Conservation (phyloP, 2,888 invertebrate species). For the Euspilapteryx auroguttella region DNA sequence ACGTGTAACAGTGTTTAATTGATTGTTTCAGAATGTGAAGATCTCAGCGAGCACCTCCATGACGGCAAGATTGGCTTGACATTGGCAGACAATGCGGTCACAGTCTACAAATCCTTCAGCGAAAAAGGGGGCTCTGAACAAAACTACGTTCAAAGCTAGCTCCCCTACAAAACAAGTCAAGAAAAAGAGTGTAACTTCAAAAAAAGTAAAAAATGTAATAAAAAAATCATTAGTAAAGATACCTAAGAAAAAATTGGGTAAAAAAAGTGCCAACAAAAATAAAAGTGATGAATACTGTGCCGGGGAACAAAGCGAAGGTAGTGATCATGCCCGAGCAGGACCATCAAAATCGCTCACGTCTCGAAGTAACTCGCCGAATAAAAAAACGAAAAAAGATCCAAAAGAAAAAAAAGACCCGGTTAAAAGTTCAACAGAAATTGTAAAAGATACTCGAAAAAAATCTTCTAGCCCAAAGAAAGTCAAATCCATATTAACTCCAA, state of each 20-base stretch:
- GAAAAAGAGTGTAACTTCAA: conserved; percentile 27
- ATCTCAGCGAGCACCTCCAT: conserved; percentile 28
- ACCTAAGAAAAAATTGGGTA: conserved; percentile 23
- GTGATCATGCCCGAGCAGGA: conserved; percentile 21
- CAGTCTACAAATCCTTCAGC: conserved; percentile 44
- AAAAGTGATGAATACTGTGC: conserved; percentile 20
- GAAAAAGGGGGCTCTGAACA: conserved; percentile 43
- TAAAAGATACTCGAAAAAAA: conserved; percentile 7
- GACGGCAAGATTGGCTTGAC: conserved; percentile 30
- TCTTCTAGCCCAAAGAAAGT: conserved; percentile 5
- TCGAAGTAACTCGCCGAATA: conserved; percentile 26
- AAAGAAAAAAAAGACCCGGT: conserved; percentile 38
- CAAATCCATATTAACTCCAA: conserved; percentile 6
- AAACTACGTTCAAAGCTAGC: conserved; percentile 29
- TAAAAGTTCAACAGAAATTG: conserved; percentile 17
- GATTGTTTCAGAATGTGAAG: conserved; percentile 51
- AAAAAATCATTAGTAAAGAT: conserved; percentile 26
- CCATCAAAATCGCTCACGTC: conserved; percentile 19
- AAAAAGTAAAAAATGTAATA: conserved; percentile 30
- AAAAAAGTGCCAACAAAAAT: conserved; percentile 7
- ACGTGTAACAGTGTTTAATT: conserved; percentile 9
- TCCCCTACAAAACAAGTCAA: conserved; percentile 23
- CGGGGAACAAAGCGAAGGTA: conserved; percentile 20
- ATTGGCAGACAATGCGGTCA: conserved; percentile 49
- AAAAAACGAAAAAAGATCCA: conserved; percentile 32